phyloP scores from a whole-genome alignment of 2,113 vertebrate genomes.

The Rutilus rutilus region DNA sequence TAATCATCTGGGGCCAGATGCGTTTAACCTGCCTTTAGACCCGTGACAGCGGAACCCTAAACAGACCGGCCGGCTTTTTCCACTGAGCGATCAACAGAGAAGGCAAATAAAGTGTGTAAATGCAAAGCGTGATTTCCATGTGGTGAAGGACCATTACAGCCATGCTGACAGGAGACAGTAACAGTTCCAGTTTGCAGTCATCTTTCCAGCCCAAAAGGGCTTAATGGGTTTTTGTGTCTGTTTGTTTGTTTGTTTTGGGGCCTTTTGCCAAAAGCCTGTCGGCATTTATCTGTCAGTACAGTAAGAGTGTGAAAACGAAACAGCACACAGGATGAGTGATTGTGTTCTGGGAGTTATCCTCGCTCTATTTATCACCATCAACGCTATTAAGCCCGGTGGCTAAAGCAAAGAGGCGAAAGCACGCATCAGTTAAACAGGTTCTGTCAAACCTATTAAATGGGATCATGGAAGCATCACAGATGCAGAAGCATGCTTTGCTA shows the following conservation, averaged over 20 bases:
- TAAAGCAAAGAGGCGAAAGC: neutral
- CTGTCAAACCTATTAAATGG: slow-evolving; percentile 23
- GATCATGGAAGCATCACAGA: neutral
- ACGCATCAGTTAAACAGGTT: neutral
- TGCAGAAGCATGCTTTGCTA: neutral
- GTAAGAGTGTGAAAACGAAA: slow-evolving; percentile 23
- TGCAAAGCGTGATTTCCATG: slow-evolving; percentile 37
- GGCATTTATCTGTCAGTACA: slow-evolving; percentile 17
- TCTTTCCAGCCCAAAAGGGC: slow-evolving; percentile 44
- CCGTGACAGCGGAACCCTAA: neutral
- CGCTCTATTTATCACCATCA: slow-evolving; percentile 51
- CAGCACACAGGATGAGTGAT: neutral
- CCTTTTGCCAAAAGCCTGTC: slow-evolving; percentile 39
- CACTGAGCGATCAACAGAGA: neutral
- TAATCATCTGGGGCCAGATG: neutral
- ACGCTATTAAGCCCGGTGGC: slow-evolving; percentile 33
- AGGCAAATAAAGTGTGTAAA: slow-evolving; percentile 15
- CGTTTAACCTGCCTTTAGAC: slow-evolving; percentile 7
- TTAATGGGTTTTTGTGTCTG: slow-evolving; percentile 23
- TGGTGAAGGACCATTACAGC: slow-evolving; percentile 17
- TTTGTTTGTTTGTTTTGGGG: slow-evolving; percentile 23
- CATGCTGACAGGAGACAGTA: slow-evolving; percentile 26
- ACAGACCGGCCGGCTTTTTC: neutral
- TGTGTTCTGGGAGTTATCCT: slow-evolving; percentile 20
- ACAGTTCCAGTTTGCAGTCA: slow-evolving; percentile 9